Conservation (phyloP, 35 echinoderm and acorn worm genomes). For the Strongylocentrotus purpuratus region DNA sequence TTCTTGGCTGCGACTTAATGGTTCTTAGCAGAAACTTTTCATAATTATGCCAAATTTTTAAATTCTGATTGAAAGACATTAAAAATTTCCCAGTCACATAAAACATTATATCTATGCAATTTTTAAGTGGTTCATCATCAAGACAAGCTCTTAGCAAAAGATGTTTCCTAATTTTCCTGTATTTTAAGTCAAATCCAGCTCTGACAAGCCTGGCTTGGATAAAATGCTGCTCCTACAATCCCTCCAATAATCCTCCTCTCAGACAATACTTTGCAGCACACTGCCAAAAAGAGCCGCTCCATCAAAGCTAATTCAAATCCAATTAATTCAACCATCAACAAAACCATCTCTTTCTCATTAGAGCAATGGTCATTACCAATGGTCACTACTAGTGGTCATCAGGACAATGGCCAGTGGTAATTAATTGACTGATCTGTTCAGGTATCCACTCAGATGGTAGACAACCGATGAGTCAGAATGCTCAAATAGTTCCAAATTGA, state of each 20-base stretch:
- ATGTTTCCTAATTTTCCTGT: too few species aligned
- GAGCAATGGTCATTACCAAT: neutral
- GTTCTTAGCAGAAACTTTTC: too few species aligned
- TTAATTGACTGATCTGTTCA: neutral
- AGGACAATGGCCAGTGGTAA: neutral
- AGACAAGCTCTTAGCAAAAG: too few species aligned
- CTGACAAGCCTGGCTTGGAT: too few species aligned
- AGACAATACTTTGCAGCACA: neutral
- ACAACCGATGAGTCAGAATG: neutral
- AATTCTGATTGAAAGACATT: too few species aligned
- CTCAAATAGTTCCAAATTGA: neutral
- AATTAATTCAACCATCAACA: slow-evolving; percentile 9
- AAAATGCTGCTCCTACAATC: too few species aligned
- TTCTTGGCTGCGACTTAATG: too few species aligned
- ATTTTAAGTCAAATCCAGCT: too few species aligned
- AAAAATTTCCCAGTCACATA: too few species aligned
- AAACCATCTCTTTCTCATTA: slow-evolving; percentile 3
- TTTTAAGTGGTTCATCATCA: too few species aligned
- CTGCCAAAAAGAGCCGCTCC: neutral
- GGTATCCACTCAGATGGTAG: neutral
- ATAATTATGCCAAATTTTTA: too few species aligned
- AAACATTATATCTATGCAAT: too few species aligned
- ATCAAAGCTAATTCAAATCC: neutral
- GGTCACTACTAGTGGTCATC: slow-evolving; percentile 3
- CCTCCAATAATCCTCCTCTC: neutral